Conservation (phyloP, 2,113 vertebrate genomes). For the Apteryx mantelli region DNA sequence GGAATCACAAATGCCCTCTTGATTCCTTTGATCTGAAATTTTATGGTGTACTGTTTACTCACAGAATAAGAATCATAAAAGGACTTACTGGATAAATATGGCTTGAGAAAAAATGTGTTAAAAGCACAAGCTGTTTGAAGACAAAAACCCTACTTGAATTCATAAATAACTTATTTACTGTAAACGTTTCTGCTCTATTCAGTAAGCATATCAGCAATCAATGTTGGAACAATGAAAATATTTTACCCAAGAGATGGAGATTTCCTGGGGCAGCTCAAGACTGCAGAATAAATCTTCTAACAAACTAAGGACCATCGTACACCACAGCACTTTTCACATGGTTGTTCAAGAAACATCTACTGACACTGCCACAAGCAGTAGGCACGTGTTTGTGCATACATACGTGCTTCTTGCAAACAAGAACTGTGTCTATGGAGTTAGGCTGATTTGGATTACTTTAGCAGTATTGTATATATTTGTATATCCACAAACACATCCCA, state of each 20-base stretch:
- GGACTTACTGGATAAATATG: conserved; percentile 30
- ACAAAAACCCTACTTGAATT: conserved; percentile 44
- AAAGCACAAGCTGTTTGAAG: conserved; percentile 55
- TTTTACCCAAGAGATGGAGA: not conserved
- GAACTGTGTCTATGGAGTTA: not conserved
- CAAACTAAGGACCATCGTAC: not conserved
- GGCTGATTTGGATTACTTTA: not conserved
- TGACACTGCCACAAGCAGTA: not conserved
- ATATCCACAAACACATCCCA: not conserved
- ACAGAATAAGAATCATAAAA: conserved; percentile 7
- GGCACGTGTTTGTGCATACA: not conserved
- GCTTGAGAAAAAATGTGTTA: conserved; percentile 44
- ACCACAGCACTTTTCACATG: not conserved
- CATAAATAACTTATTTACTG: conserved; percentile 50
- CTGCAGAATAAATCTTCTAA: not conserved
- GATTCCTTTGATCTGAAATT: not conserved
- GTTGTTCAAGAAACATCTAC: not conserved
- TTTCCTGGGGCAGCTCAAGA: not conserved
- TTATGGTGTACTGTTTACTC: not conserved
- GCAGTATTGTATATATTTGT: not conserved
- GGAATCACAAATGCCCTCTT: not conserved
- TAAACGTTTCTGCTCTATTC: conserved; percentile 35
- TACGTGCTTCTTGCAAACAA: not conserved
- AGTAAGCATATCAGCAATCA: not conserved
- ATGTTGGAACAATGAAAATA: not conserved